These are phyloP conservation scores for Linnaemya vulpina DNA, from an alignment of 2,888 invertebrate species.

Conservation along the genomic window DNA sequence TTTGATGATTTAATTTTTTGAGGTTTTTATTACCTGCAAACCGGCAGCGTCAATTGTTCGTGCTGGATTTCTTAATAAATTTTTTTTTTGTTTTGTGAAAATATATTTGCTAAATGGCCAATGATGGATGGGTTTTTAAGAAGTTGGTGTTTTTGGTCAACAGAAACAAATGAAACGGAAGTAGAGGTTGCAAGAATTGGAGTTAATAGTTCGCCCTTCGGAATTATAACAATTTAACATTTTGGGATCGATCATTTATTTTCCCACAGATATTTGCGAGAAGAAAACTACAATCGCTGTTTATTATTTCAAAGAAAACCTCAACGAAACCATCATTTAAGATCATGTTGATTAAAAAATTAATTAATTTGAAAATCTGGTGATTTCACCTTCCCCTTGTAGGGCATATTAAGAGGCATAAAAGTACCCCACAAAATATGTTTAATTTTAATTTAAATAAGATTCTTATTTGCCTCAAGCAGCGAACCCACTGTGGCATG, in stretches of 20 bases:
- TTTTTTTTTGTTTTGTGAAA: background rate
- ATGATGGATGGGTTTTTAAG: constrained; percentile 40
- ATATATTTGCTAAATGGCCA: constrained; percentile 37
- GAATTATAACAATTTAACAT: background rate
- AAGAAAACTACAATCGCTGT: no score
- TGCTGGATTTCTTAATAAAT: constrained; percentile 20
- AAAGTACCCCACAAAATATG: no score
- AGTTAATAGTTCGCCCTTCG: background rate
- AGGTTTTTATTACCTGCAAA: constrained; percentile 42
- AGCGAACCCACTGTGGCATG: no score
- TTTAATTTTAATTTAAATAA: no score
- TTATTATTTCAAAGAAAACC: no score
- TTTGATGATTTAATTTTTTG: constrained; percentile 59
- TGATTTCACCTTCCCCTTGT: no score
- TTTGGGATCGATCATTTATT: background rate
- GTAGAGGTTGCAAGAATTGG: constrained; percentile 19
- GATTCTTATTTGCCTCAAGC: no score
- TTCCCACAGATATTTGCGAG: constrained; percentile 12
- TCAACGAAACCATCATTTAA: no score
- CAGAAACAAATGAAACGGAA: constrained; percentile 27
- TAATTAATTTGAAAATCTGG: no score
- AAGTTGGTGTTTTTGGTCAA: background rate
- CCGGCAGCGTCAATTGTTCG: background rate
- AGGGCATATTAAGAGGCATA: no score
- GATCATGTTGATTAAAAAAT: no score